Evolutionary conservation across 2,113 vertebrate species (phyloP).

Genomic region (Pangasianodon gigas): DNA sequence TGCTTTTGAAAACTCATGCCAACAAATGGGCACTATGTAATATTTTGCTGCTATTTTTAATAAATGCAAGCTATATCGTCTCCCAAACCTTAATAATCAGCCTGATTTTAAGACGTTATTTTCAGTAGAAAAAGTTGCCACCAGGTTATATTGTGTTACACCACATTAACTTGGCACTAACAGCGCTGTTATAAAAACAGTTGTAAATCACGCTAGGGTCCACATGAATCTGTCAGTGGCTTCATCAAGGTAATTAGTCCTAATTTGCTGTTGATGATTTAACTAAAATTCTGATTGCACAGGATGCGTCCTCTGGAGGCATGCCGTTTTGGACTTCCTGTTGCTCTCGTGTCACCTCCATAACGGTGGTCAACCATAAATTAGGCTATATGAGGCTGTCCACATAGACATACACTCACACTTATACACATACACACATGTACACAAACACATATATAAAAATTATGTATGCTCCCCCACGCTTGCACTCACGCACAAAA

Average conservation of each 20-base stretch:
- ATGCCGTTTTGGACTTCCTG: constrained; percentile 59
- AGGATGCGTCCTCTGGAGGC: constrained; percentile 9
- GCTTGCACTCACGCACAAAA: constrained; percentile 23
- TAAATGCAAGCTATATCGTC: background rate
- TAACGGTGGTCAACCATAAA: constrained; percentile 58
- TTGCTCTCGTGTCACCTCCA: constrained; percentile 57
- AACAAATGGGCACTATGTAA: background rate
- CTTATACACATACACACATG: constrained; percentile 31
- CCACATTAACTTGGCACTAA: constrained; percentile 46
- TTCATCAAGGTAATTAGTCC: constrained; percentile 71
- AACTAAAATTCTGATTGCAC: constrained; percentile 64
- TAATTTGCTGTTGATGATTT: constrained; percentile 72
- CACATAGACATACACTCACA: constrained; percentile 20
- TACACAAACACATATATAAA: constrained; percentile 34
- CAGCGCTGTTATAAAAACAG: constrained; percentile 59
- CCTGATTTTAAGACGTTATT: constrained; percentile 11
- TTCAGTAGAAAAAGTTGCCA: constrained; percentile 23
- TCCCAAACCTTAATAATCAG: constrained; percentile 17
- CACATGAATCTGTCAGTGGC: constrained; percentile 67
- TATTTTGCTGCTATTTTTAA: constrained; percentile 4
- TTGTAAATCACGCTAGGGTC: constrained; percentile 63
- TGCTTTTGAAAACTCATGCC: background rate
- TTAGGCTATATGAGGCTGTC: constrained; percentile 15
- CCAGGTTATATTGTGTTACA: constrained; percentile 47
- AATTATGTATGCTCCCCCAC: constrained; percentile 28